A percentile compares a stretch with the other conserved stretches of the same genome.
Conservation (phyloP, 2,113 vertebrate species). For the Gymnobelideus leadbeateri region DNA sequence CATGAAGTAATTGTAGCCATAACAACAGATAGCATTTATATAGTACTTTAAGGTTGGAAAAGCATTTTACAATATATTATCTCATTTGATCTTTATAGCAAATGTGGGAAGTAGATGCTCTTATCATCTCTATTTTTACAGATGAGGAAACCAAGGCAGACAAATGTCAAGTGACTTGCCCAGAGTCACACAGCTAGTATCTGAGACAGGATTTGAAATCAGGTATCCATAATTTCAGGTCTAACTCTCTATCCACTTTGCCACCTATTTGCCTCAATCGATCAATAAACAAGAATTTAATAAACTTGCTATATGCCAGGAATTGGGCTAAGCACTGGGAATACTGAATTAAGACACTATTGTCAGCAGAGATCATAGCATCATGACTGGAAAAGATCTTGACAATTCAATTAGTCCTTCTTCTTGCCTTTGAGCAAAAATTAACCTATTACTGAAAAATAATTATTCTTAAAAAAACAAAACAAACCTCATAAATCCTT, state of each 20-base stretch:
- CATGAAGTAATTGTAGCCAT: background rate
- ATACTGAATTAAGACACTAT: background rate
- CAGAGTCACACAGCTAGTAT: background rate
- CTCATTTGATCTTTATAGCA: background rate
- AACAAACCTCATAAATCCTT: slow-evolving; percentile 13
- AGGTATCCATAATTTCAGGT: background rate
- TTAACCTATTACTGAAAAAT: background rate
- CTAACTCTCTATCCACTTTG: background rate
- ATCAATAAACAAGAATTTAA: background rate
- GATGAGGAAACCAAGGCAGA: background rate
- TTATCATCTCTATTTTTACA: background rate
- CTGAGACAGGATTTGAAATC: background rate
- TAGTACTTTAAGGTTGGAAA: background rate
- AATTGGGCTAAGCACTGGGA: background rate
- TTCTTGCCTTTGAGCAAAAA: background rate
- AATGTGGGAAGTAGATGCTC: background rate
- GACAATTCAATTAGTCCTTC: background rate
- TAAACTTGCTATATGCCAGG: background rate
- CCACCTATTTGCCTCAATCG: background rate
- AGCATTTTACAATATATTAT: background rate
- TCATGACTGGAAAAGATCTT: background rate
- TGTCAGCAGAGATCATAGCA: background rate
- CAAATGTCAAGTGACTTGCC: background rate
- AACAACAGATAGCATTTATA: background rate
- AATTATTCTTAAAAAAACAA: background rate